A percentile compares a stretch with the other conserved stretches of the same genome.
Conservation (phyloP, 2,113 vertebrate species). For the Percopsis transmontana region DNA sequence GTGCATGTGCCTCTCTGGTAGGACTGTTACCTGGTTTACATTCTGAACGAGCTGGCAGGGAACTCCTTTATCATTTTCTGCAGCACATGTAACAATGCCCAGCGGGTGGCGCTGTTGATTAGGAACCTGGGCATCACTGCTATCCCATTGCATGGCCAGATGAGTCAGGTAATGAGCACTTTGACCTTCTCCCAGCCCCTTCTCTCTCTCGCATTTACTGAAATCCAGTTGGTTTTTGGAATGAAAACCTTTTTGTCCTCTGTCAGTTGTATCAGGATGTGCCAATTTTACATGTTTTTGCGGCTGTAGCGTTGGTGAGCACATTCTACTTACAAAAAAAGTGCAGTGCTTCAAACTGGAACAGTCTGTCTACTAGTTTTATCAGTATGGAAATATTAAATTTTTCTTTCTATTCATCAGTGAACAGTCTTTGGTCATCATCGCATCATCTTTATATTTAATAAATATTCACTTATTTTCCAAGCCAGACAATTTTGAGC, state of each 20-base stretch:
- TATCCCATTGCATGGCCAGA: slow-evolving; percentile 95
- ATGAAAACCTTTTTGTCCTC: not conserved
- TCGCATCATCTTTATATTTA: not conserved
- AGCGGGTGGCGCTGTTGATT: slow-evolving; percentile 90
- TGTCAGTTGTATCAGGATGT: not conserved
- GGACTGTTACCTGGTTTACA: slow-evolving; percentile 97
- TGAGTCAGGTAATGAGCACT: slow-evolving; percentile 84
- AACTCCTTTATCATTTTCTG: slow-evolving; percentile 99
- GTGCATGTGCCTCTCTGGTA: slow-evolving; percentile 53
- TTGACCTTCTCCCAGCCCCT: not conserved
- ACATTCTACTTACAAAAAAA: not conserved
- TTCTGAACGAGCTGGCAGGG: slow-evolving; percentile 94
- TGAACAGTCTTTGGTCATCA: not conserved
- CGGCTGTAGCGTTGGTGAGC: not conserved
- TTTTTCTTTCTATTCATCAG: not conserved
- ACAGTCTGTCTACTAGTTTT: not conserved
- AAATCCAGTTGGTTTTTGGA: not conserved
- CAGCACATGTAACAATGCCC: slow-evolving; percentile 93
- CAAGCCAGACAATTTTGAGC: not conserved
- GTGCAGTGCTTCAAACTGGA: not conserved
- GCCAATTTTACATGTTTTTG: not conserved
- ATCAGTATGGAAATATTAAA: not conserved
- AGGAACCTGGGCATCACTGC: slow-evolving; percentile 96
- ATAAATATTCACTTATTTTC: not conserved
- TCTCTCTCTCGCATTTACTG: not conserved